Conservation (phyloP, 2,113 vertebrate genomes). For the Trichomycterus rosablanca region DNA sequence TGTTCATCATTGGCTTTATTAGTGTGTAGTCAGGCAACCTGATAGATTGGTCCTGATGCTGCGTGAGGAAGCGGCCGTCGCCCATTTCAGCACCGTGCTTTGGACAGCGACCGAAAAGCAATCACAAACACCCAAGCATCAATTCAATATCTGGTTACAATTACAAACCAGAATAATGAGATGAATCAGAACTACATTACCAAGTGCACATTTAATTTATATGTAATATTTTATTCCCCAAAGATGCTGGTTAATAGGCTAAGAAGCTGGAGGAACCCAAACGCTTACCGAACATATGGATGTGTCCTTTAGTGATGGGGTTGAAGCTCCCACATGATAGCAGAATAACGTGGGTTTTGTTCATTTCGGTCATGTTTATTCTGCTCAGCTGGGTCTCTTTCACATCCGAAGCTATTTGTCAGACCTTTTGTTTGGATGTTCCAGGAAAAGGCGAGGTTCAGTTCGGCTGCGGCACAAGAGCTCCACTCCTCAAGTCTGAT, state of each 20-base stretch:
- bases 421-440: conserved; percentile 42
- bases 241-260: too few relatives aligned
- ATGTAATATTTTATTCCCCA: too few relatives aligned
- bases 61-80: conserved; percentile 28
- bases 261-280: not conserved
- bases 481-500: conserved; percentile 60
- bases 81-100: conserved; percentile 50
- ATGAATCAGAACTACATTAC: too few relatives aligned
- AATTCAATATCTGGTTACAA: not conserved
- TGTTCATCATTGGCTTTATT: not conserved
- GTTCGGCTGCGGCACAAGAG: conserved; percentile 60
- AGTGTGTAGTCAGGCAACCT: conserved; percentile 2
- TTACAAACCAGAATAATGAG: too few relatives aligned
- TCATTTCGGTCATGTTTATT: conserved; percentile 79
- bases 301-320: conserved; percentile 92
- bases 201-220: too few relatives aligned
- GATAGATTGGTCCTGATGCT: not conserved
- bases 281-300: conserved; percentile 95
- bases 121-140: not conserved
- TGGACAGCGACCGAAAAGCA: conserved; percentile 40
- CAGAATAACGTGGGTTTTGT: conserved; percentile 91
- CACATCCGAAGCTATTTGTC: conserved; percentile 8
- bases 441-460: conserved; percentile 68
- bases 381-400: conserved; percentile 16
- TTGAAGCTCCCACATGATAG: conserved; percentile 97